Evolutionary conservation across 2,113 vertebrate genomes (phyloP).

Genomic region (Poeciliopsis prolifica): DNA sequence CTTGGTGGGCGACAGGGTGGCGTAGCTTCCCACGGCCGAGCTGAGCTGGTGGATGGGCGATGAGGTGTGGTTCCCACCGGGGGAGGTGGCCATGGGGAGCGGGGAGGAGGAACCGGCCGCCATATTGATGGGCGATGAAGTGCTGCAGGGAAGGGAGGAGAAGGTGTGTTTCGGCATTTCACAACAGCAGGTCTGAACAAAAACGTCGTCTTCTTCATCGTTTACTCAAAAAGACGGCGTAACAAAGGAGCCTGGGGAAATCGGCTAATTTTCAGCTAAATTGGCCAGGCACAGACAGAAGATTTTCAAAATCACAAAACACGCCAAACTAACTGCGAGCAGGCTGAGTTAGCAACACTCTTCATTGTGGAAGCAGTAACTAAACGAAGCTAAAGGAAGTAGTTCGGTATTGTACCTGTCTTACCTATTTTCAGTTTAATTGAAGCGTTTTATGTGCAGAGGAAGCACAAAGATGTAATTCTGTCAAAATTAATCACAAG

Average conservation of each 20-base stretch:
- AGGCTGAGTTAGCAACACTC: not conserved
- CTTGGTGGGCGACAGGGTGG: slow-evolving; percentile 95
- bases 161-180: no score
- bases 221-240: no score
- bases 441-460: not conserved
- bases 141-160: slow-evolving; percentile 70
- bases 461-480: not conserved
- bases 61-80: slow-evolving; percentile 77
- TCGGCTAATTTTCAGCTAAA: no score
- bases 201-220: not conserved
- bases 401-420: not conserved
- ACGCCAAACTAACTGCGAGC: no score
- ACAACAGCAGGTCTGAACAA: not conserved
- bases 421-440: not conserved
- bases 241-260: no score
- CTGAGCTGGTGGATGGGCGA: slow-evolving; percentile 95
- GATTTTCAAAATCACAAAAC: no score
- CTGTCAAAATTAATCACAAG: no score
- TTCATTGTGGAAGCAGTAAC: not conserved
- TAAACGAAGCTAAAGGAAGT: no score
- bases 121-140: slow-evolving; percentile 96
- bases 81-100: slow-evolving; percentile 72
- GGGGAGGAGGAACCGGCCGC: slow-evolving; percentile 85
- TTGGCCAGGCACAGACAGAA: not conserved
- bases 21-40: slow-evolving; percentile 92